Evolutionary conservation across 2,797 vertebrate species (phyloP).

Genomic region (Crenichthys baileyi): DNA sequence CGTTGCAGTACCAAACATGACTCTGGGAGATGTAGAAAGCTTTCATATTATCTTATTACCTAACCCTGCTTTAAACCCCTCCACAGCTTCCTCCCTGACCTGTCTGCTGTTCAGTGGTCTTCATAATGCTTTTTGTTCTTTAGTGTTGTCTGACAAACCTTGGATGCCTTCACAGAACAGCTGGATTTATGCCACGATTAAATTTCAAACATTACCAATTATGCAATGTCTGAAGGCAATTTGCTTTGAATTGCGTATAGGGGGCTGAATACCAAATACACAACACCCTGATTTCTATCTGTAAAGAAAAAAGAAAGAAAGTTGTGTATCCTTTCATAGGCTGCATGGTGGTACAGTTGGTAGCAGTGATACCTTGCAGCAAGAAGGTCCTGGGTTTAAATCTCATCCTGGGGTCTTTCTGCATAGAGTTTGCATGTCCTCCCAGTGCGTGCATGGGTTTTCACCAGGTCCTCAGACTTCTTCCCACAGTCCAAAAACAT

Average conservation of each 20-base stretch:
- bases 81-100: not conserved
- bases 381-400: too few species aligned
- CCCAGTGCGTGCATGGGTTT: not conserved
- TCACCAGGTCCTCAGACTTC: not conserved
- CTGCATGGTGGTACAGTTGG: not conserved
- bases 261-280: too few species aligned
- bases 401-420: too few species aligned
- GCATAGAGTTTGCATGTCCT: not conserved
- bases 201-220: not conserved
- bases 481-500: not conserved
- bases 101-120: not conserved
- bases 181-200: not conserved
- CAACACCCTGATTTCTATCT: not conserved
- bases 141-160: not conserved
- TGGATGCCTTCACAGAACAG: not conserved
- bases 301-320: not conserved
- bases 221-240: not conserved
- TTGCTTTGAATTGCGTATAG: not conserved
- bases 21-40: not conserved
- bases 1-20: not conserved
- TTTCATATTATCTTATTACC: not conserved
- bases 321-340: not conserved
- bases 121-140: not conserved
- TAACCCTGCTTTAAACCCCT: not conserved
- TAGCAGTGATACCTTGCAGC: too few species aligned